These are phyloP conservation scores for Glossosoma conforme DNA, from an alignment of 1,140 invertebrate species.

Conservation along the genomic window DNA sequence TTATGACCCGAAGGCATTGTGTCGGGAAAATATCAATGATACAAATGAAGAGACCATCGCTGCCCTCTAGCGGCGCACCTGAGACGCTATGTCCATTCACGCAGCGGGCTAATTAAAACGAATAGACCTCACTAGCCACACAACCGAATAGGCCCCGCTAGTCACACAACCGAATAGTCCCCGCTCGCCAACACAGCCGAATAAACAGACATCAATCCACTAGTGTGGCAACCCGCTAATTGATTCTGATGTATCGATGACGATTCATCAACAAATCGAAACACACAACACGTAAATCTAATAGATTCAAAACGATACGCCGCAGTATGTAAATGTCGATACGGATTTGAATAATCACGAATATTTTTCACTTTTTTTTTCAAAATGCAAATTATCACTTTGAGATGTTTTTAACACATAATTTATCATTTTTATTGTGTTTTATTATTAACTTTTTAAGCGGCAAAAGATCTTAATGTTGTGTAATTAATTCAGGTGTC, in stretches of 20 bases:
- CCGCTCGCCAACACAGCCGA: conserved; percentile 5
- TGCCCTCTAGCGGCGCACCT: conserved; percentile 8
- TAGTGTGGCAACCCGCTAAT: conserved; percentile 13
- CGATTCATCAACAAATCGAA: not conserved
- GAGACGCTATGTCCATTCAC: conserved; percentile 18
- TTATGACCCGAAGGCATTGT: not conserved
- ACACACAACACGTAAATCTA: no score
- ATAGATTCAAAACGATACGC: no score
- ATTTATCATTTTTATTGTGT: no score
- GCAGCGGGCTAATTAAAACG: conserved; percentile 21
- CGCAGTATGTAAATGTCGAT: no score
- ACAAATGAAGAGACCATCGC: conserved; percentile 21
- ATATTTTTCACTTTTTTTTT: no score
- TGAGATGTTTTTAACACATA: no score
- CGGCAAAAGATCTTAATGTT: no score
- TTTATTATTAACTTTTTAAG: no score
- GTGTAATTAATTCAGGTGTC: no score
- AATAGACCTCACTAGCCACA: conserved; percentile 15
- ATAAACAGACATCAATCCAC: conserved; percentile 24
- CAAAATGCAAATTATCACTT: no score
- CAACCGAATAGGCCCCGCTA: conserved; percentile 17
- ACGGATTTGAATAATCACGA: no score
- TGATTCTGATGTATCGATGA: conserved; percentile 16
- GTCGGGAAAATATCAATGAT: conserved; percentile 21
- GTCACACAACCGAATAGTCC: conserved; percentile 20